These are phyloP conservation scores for Phacellophora camtschatica DNA, from an alignment of 30 jellyfish, hydroid and myxozoan genomes.

Conservation along the genomic window DNA sequence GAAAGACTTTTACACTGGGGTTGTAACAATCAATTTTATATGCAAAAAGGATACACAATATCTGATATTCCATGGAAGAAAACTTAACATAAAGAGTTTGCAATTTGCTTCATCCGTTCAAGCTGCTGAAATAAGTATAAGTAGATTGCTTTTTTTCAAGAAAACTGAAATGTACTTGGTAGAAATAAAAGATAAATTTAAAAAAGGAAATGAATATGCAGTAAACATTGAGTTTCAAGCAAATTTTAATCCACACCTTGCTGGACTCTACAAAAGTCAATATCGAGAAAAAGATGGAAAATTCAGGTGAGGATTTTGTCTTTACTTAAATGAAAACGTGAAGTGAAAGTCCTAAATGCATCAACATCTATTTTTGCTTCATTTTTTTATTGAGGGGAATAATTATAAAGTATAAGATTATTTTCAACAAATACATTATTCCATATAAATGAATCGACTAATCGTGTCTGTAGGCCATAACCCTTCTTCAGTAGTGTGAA, in stretches of 20 bases:
- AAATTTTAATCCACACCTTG: constrained; percentile 58
- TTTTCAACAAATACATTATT: background rate
- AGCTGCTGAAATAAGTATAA: constrained; percentile 7
- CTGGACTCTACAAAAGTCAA: constrained; percentile 89
- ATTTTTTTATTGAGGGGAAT: background rate
- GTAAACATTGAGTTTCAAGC: constrained; percentile 66
- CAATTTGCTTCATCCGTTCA: constrained; percentile 23
- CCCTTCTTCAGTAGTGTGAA: too few species aligned
- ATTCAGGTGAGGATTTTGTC: constrained; percentile 74
- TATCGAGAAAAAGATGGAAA: constrained; percentile 68
- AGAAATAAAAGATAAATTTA: constrained; percentile 58
- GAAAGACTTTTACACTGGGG: constrained; percentile 73
- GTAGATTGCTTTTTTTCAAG: constrained; percentile 32
- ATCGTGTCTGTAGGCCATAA: too few species aligned
- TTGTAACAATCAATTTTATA: constrained; percentile 37
- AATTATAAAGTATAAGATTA: background rate
- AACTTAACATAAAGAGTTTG: constrained; percentile 29
- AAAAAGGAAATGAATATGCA: constrained; percentile 60
- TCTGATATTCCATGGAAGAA: constrained; percentile 85
- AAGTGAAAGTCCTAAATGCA: too few species aligned
- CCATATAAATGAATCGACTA: too few species aligned
- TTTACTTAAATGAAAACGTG: too few species aligned
- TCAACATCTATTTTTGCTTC: background rate
- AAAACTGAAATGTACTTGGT: constrained; percentile 69
- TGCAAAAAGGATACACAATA: constrained; percentile 60